Evolutionary conservation across 2,888 invertebrate species (phyloP).

Genomic region (Watsonalla cultraria): DNA sequence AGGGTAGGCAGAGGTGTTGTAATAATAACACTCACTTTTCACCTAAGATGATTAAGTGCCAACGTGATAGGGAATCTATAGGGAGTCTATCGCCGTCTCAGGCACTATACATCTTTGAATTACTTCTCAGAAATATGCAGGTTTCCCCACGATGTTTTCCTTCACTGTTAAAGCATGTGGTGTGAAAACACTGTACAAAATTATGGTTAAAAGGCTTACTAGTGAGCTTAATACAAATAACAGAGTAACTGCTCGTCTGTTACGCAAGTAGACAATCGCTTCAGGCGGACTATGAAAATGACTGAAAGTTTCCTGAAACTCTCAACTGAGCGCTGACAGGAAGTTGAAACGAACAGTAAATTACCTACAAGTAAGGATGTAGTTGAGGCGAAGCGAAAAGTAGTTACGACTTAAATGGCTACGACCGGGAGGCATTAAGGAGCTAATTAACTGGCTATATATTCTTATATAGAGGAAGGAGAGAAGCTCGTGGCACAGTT

Average conservation of each 20-base stretch:
- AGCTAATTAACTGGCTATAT: background rate
- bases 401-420: background rate
- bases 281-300: constrained; percentile 10
- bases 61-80: too few species aligned
- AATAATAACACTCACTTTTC: too few species aligned
- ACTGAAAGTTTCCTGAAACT: constrained; percentile 8
- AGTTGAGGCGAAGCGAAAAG: background rate
- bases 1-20: too few species aligned
- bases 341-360: constrained; percentile 3
- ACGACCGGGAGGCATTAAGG: background rate
- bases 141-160: too few species aligned
- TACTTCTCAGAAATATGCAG: too few species aligned
- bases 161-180: too few species aligned
- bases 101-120: too few species aligned
- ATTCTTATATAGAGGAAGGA: too few species aligned
- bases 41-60: too few species aligned
- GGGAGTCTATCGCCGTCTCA: too few species aligned
- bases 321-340: background rate
- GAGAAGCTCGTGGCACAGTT: too few species aligned
- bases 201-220: background rate
- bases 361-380: background rate
- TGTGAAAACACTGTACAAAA: too few species aligned
- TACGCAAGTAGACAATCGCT: background rate
- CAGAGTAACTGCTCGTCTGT: constrained; percentile 5
- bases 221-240: background rate